Evolutionary conservation across 2,888 invertebrate genomes (phyloP), one percentile per base, ranked within the genome.

Genomic region (Folsomia manolachei): DNA sequence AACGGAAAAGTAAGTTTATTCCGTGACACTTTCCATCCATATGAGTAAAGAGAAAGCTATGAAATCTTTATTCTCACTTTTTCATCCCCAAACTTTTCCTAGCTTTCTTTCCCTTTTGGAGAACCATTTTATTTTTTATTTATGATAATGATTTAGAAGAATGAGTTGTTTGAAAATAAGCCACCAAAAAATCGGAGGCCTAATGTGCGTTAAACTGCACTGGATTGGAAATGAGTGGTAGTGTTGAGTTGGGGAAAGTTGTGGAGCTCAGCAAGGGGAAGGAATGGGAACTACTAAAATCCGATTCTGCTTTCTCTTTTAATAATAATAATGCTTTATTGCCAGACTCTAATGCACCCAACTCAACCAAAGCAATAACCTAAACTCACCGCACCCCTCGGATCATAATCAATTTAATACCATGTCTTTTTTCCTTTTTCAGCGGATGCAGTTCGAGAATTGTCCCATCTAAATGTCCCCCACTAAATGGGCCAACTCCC

Each of bases 1-100:
- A 65, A 72, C 74, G 83, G 93, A 94, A 84, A 93, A 93, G 79
- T 79, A 75, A 79, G 78, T 53, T 21, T n/a, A n/a, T n/a, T n/a
- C n/a, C n/a, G n/a, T n/a, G n/a, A n/a, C n/a, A n/a, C n/a, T n/a
- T n/a, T n/a, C n/a, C n/a, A n/a, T n/a, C n/a, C n/a, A n/a, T 60
- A n/a, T 9, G 60, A n/a, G 7, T 4, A 60, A 60, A n/a, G 23
- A 60, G n/a, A 60, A 60, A 60, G 23, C 7, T 21, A 21, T 19
- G 26, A 62, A 62, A 21, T n/a, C 19, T n/a, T 62, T n/a, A 14
- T 7, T 60, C n/a, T n/a, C n/a, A n/a, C n/a, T n/a, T n/a, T n/a
- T n/a, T n/a, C n/a, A n/a, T n/a, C n/a, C n/a, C n/a, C n/a, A n/a
- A n/a, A n/a, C n/a, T n/a, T n/a, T n/a, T n/a, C n/a, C n/a, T n/a